These are phyloP conservation scores for Ormyrus nitidulus DNA, from an alignment of 2,888 invertebrate species.

Conservation along the genomic window DNA sequence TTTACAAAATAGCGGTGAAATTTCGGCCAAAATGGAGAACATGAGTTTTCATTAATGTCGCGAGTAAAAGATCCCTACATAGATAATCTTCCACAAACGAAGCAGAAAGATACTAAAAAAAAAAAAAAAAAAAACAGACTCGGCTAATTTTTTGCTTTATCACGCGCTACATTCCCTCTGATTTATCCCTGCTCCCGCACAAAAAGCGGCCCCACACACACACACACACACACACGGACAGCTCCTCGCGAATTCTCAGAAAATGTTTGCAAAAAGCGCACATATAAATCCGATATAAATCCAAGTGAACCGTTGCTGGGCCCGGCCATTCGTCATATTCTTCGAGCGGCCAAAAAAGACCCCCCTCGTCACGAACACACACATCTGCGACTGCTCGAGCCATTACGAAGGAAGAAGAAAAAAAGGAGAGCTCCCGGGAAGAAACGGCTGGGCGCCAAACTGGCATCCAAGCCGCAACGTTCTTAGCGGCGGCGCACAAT, in stretches of 20 bases:
- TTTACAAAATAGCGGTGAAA: too few relatives aligned
- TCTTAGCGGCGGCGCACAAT: background rate
- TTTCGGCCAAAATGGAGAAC: background rate
- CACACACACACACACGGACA: background rate
- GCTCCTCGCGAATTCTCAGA: background rate
- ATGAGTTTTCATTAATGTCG: background rate
- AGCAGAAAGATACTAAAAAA: background rate
- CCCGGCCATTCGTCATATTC: constrained; percentile 44
- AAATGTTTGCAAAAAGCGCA: too few relatives aligned
- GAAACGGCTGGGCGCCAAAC: background rate
- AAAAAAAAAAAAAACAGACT: too few relatives aligned
- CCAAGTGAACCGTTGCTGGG: constrained; percentile 1
- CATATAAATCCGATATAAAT: constrained; percentile 27
- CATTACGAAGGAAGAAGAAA: background rate
- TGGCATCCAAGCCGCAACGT: background rate
- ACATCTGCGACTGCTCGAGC: background rate
- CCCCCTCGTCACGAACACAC: too few relatives aligned
- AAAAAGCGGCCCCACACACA: constrained; percentile 3
- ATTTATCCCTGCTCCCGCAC: background rate
- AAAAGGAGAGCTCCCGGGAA: background rate
- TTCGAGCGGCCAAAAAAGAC: constrained; percentile 7
- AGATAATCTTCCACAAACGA: background rate
- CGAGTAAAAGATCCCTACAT: background rate
- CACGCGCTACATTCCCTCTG: too few relatives aligned
- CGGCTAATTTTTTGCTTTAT: too few relatives aligned